A percentile compares a stretch with the other conserved stretches of the same genome.
These are phyloP conservation scores for Halichondria panicea DNA, from an alignment of 37 sponge, comb jelly and placozoan genomes.

Conservation along the genomic window DNA sequence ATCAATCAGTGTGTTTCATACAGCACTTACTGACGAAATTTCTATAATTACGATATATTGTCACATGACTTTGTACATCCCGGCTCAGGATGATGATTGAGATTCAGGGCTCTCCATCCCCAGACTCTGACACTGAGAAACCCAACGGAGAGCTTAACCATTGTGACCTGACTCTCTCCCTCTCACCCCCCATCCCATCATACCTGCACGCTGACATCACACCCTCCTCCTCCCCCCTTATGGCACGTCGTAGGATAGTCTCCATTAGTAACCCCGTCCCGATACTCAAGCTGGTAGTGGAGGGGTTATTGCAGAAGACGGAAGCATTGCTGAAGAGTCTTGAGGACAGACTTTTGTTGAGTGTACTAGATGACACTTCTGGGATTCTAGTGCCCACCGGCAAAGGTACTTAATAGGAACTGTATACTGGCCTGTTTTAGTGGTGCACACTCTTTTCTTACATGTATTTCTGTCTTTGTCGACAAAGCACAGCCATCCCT, in stretches of 20 bases:
- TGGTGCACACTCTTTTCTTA: too few relatives aligned
- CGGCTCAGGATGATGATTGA: constrained; percentile 20
- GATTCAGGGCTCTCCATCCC: neutral
- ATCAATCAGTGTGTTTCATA: too few relatives aligned
- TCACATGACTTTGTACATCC: too few relatives aligned
- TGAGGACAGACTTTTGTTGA: constrained; percentile 22
- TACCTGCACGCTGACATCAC: constrained; percentile 24
- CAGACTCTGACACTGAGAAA: too few relatives aligned
- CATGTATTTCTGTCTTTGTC: too few relatives aligned
- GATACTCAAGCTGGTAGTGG: constrained; percentile 35
- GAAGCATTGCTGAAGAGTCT: constrained; percentile 17
- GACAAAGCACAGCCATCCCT: too few relatives aligned
- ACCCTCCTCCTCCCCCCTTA: constrained; percentile 20
- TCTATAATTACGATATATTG: too few relatives aligned
- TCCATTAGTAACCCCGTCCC: constrained; percentile 53
- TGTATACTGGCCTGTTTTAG: too few relatives aligned
- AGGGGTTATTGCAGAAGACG: constrained; percentile 33
- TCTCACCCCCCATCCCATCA: neutral
- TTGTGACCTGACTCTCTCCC: too few relatives aligned
- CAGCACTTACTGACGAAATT: too few relatives aligned
- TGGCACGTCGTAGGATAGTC: neutral
- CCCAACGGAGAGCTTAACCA: neutral
- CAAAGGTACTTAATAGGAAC: too few relatives aligned
- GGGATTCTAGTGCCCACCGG: constrained; percentile 4
- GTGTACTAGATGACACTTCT: constrained; percentile 12